Conservation (phyloP, 2,113 vertebrate genomes). For the Oenanthe melanoleuca region DNA sequence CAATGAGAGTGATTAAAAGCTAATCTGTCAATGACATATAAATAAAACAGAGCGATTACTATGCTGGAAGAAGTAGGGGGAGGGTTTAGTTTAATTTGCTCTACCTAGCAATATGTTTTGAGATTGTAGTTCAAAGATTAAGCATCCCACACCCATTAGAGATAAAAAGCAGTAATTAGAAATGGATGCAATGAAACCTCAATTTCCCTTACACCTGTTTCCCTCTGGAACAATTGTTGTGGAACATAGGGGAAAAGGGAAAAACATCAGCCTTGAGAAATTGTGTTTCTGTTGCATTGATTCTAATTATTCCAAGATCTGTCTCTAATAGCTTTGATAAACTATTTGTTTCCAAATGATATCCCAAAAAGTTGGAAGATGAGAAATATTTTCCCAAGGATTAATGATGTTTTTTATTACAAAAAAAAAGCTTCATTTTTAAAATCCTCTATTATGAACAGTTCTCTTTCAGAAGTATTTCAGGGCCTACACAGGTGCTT, state of each 20-base stretch:
- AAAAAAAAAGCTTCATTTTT: rapidly evolving
- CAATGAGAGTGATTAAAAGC: not conserved
- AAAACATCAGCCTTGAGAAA: not conserved
- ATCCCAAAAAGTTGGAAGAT: not conserved
- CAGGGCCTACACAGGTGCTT: not conserved
- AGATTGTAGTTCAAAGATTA: not conserved
- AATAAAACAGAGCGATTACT: not conserved
- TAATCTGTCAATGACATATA: not conserved
- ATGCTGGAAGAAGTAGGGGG: not conserved
- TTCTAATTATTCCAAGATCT: not conserved
- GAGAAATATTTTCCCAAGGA: not conserved
- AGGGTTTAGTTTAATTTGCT: constrained; percentile 3
- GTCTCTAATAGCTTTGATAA: not conserved
- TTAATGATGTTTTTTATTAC: not conserved
- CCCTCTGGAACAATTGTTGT: not conserved
- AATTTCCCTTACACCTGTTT: constrained; percentile 12
- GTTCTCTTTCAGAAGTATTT: not conserved
- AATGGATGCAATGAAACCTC: constrained; percentile 8
- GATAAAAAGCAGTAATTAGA: constrained; percentile 6
- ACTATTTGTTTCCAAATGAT: not conserved
- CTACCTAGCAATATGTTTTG: not conserved
- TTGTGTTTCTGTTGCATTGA: not conserved
- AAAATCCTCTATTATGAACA: not conserved
- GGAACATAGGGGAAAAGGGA: not conserved
- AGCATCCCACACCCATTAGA: not conserved